Evolutionary conservation across 2,113 vertebrate genomes (phyloP), one percentile per base, ranked within the genome.

Genomic region (Aleadryas rufinucha): DNA sequence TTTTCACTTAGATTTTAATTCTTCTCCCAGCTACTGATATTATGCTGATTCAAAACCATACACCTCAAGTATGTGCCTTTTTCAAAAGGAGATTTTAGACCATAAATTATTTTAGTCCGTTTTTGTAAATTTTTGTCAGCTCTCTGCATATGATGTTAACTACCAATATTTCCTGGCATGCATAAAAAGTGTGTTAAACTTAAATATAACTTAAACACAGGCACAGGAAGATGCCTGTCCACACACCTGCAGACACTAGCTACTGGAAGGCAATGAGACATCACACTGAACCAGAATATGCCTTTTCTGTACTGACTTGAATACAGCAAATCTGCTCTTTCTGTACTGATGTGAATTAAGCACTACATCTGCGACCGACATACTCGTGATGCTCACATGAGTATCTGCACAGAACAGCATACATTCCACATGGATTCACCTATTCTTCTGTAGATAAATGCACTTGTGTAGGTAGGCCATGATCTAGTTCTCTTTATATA

Each of bases 371-470:
- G 59, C 53, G 74, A 53, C 22, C 63, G 61, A 26, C 54, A 61
- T 16, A 19, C 28, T 13, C 8, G 3, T 0, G n/a, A n/a, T n/a
- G 1, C 2, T 44, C 18, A 6, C 10, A 0, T 1, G 10, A 52
- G 20, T 5, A 31, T 19, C 35, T 35, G 28, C 11, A 16, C 3
- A 33, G 19, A 86, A 39, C 26, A 26, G 20, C 30, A 11, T 2
- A 30, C 9, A 64, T 42, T 84, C 45, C 70, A 57, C 23, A 2
- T 1, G 28, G 41, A 76, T 50, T 53, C 61, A 47, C 3, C 10
- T 22, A 6, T 24, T 69, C 47, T 45, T 91, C 50, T 42, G 23
- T 2, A 53, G 45, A 50, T 28, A 68, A 83, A 84, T 3, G 21
- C 31, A 23, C 42, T 57, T 30, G 3, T 0, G 1, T 3, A 53